These are phyloP conservation scores for Agrilus planipennis DNA, from an alignment of 1,140 invertebrate species.

Conservation along the genomic window DNA sequence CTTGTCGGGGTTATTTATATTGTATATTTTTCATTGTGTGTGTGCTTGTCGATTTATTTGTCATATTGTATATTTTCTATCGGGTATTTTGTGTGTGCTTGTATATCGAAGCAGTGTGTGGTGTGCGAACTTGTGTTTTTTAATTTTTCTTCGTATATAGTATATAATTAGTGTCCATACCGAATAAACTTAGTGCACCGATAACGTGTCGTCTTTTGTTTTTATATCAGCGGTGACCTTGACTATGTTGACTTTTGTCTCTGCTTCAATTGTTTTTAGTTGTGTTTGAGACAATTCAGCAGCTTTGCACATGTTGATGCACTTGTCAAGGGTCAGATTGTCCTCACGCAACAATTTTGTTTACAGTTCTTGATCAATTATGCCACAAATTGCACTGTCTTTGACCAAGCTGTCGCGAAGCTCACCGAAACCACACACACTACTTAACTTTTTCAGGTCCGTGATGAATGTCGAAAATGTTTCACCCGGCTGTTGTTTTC, in stretches of 20 bases:
- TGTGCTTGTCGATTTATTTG: too few relatives aligned
- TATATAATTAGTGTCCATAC: too few relatives aligned
- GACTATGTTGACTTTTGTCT: neutral
- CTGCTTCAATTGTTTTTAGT: neutral
- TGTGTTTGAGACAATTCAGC: slow-evolving; percentile 1
- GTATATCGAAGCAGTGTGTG: too few relatives aligned
- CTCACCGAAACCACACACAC: slow-evolving; percentile 5
- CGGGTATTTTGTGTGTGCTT: too few relatives aligned
- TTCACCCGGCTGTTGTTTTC: slow-evolving; percentile 1
- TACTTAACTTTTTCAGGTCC: slow-evolving; percentile 3
- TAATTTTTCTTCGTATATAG: too few relatives aligned
- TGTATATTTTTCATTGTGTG: too few relatives aligned
- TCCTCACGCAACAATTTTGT: neutral
- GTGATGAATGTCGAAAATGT: neutral
- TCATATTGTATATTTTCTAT: too few relatives aligned
- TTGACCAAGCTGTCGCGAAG: slow-evolving; percentile 1
- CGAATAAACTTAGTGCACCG: too few relatives aligned
- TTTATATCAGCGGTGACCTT: too few relatives aligned
- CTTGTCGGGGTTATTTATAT: too few relatives aligned
- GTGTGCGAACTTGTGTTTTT: too few relatives aligned
- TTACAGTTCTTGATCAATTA: neutral
- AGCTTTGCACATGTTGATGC: slow-evolving; percentile 5
- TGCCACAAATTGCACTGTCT: slow-evolving; percentile 1
- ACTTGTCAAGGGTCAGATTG: neutral
- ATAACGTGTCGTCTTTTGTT: too few relatives aligned